These are phyloP conservation scores for Amphimedon queenslandica DNA, from an alignment of 37 sponge, comb jelly and placozoan genomes.

Conservation along the genomic window DNA sequence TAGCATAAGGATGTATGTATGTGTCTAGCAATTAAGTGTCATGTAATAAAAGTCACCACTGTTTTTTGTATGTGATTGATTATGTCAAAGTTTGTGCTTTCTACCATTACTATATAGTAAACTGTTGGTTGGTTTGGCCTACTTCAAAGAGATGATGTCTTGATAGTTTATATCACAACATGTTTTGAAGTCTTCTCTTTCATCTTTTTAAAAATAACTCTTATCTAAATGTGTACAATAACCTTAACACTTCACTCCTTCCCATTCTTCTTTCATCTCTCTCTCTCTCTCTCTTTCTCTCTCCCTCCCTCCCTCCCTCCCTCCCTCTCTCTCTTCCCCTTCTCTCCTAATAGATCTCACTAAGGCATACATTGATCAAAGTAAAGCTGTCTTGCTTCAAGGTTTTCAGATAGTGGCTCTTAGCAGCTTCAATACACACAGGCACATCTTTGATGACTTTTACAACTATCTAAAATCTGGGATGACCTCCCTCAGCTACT, in stretches of 20 bases:
- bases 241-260: neutral
- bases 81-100: no score
- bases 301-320: constrained; percentile 22
- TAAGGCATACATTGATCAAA: neutral
- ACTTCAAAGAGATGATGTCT: no score
- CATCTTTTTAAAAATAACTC: no score
- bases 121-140: no score
- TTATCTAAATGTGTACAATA: neutral
- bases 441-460: neutral
- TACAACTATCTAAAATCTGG: constrained; percentile 1
- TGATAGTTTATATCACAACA: no score
- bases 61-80: no score
- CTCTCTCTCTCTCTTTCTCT: constrained; percentile 6
- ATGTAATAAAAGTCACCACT: no score
- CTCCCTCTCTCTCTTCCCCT: constrained; percentile 8
- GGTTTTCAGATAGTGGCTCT: neutral
- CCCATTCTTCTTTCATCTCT: neutral
- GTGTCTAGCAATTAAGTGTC: no score
- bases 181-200: no score
- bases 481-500: neutral
- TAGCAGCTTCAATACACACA: neutral
- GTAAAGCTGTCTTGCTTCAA: neutral
- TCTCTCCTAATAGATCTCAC: neutral
- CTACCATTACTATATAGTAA: no score
- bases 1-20: no score